These are phyloP conservation scores for Caenorhabditis auriculariae DNA, from an alignment of 2,888 invertebrate genomes.

Conservation along the genomic window DNA sequence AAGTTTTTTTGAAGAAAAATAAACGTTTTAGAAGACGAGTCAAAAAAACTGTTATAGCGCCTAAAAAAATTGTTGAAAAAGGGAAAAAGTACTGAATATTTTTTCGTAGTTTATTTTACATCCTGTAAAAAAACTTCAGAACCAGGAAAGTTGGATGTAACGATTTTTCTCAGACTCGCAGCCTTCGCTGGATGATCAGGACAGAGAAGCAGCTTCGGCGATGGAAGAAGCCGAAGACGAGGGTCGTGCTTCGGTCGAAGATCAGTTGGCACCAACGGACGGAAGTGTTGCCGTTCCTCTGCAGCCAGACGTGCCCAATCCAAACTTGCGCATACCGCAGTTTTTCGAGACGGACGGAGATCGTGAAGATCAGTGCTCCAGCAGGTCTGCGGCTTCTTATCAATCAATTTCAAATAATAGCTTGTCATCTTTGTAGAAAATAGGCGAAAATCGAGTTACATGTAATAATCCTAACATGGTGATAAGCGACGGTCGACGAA, in stretches of 20 bases:
- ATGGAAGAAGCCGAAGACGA: slow-evolving; percentile 42
- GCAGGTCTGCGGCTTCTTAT: slow-evolving; percentile 18
- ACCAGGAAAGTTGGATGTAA: neutral
- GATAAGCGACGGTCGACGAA: too few species aligned
- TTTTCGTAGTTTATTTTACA: too few species aligned
- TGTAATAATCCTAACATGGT: too few species aligned
- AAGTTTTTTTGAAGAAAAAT: too few species aligned
- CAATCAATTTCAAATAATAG: too few species aligned
- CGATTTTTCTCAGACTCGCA: slow-evolving; percentile 20
- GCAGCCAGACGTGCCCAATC: slow-evolving; percentile 4
- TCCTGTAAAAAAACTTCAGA: neutral
- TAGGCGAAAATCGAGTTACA: too few species aligned
- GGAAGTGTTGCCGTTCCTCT: slow-evolving; percentile 4
- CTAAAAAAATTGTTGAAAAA: neutral
- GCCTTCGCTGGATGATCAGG: slow-evolving; percentile 34
- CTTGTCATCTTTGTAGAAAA: too few species aligned
- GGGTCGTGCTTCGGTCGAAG: slow-evolving; percentile 15
- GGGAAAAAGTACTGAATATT: too few species aligned
- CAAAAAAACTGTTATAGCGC: neutral
- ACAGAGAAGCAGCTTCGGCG: slow-evolving; percentile 43
- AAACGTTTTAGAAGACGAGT: neutral
- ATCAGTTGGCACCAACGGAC: slow-evolving; percentile 12
- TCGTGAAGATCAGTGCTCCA: slow-evolving; percentile 42
- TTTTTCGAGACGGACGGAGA: slow-evolving; percentile 13
- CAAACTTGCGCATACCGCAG: neutral